A percentile compares a stretch with the other conserved stretches of the same genome.
Evolutionary conservation across 2,113 vertebrate species (phyloP).

Genomic region (Leucopsar rothschildi): DNA sequence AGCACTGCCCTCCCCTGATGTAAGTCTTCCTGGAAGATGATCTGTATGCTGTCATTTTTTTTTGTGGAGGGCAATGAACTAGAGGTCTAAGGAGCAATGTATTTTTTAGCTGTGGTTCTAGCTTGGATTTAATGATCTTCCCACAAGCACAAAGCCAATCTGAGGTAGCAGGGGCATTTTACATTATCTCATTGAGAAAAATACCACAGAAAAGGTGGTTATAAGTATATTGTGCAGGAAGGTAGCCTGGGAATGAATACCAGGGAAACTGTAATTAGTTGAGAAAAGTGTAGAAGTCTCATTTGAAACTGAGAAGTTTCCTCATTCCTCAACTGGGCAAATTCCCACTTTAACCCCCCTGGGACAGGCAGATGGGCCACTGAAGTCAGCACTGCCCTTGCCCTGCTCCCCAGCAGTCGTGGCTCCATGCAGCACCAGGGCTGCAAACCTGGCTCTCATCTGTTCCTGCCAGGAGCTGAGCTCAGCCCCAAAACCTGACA

Average conservation of each 20-base stretch:
- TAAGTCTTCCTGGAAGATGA: not conserved
- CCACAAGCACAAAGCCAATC: not conserved
- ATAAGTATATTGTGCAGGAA: not conserved
- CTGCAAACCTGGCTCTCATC: not conserved
- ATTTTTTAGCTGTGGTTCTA: slow-evolving; percentile 16
- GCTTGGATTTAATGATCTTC: slow-evolving; percentile 21
- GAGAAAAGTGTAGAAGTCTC: not conserved
- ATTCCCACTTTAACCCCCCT: not conserved
- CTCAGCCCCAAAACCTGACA: not conserved
- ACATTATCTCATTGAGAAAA: not conserved
- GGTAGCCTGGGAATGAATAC: not conserved
- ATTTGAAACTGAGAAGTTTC: not conserved
- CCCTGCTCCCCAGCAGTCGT: accelerated
- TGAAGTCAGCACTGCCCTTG: not conserved
- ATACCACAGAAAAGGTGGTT: not conserved
- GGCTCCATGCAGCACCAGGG: not conserved
- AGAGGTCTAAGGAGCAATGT: not conserved
- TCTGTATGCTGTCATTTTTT: not conserved
- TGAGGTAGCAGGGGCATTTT: not conserved
- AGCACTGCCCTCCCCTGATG: not conserved
- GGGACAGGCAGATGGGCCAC: not conserved
- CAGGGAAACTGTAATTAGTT: not conserved
- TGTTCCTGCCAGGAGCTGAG: not conserved
- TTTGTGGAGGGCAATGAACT: not conserved
- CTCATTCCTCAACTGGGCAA: not conserved